Evolutionary conservation across 2,113 vertebrate genomes (phyloP), one percentile per base, ranked within the genome.

Genomic region (Mohoua ochrocephala): DNA sequence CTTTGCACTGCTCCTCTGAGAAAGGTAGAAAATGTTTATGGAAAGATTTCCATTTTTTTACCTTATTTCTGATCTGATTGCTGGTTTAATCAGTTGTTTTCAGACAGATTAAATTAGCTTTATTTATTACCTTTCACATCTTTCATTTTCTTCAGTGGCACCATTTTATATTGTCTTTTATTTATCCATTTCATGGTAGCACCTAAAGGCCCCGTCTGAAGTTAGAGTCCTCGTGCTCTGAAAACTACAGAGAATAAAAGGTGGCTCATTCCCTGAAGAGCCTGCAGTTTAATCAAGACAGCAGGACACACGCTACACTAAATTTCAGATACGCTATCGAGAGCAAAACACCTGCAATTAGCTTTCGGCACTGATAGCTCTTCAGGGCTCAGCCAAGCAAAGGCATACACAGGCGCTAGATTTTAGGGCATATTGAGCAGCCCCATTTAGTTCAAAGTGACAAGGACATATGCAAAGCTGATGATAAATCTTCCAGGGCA

Each of bases 401-500:
- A 81, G 35, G 7, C 63, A 24, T 13, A 44, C 0, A 3, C 47
- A 52, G 39, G 56, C 15, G 0, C 67, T 83, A 52, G 52, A 63
- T 77, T 93, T 94, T 94, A 71, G 89, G 69, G 71, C 79, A 26
- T 12, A 35, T 75, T 49, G 76, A 91, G 88, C 82, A 79, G 54
- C 84, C 50, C 50, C 49, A 27, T 80, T 94, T 77, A 87, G 73
- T 91, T 96, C 96, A 93, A 87, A 93, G 91, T 9, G 1, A 86
- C 37, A 42, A n/a, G 78, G 82, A 93, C 54, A 1, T 57, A 85
- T 91, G 93, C 93, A 95, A 95, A 96, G 93, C 90, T 96, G 93
- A 96, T 95, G 95, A 95, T 96, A 96, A 97, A 97, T 97, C 93
- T 97, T 92, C 73, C 80, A 95, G 95, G 91, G 93, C 96, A 95